These are phyloP conservation scores for Cantharis nigra DNA, from an alignment of 2,888 invertebrate genomes.

Conservation along the genomic window DNA sequence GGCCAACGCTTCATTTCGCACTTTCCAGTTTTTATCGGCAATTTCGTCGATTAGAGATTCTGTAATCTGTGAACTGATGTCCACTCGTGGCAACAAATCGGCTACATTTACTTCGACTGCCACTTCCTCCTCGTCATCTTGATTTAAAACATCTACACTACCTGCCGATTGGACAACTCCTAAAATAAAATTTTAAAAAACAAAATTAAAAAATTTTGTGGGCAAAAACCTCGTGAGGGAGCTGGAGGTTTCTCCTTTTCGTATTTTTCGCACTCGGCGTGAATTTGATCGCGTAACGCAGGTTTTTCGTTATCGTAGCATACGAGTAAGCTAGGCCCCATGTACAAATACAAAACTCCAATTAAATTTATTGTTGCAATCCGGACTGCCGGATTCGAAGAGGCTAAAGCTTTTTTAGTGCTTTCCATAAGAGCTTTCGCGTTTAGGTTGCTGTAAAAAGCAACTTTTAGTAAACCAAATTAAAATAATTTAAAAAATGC, in stretches of 20 bases:
- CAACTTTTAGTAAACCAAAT: not conserved
- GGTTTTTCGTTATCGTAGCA: slow-evolving; percentile 89
- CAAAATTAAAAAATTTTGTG: not conserved
- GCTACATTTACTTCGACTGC: slow-evolving; percentile 62
- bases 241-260: slow-evolving; percentile 75
- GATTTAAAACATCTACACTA: slow-evolving; percentile 32
- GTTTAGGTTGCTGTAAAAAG: slow-evolving; percentile 60
- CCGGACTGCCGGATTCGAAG: slow-evolving; percentile 84
- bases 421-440: slow-evolving; percentile 75
- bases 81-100: slow-evolving; percentile 77
- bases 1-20: slow-evolving; percentile 74
- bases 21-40: slow-evolving; percentile 93
- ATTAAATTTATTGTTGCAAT: slow-evolving; percentile 75
- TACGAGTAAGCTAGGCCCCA: slow-evolving; percentile 74
- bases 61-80: slow-evolving; percentile 83
- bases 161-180: slow-evolving; percentile 37
- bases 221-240: slow-evolving; percentile 68
- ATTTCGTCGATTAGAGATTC: slow-evolving; percentile 79
- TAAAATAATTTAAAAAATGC: slow-evolving; percentile 46
- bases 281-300: slow-evolving; percentile 80
- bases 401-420: slow-evolving; percentile 81
- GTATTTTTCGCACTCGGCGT: slow-evolving; percentile 83
- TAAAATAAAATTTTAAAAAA: slow-evolving; percentile 9
- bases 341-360: slow-evolving; percentile 79
- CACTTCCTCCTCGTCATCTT: slow-evolving; percentile 47